Evolutionary conservation across 2,888 invertebrate genomes (phyloP), one percentile per base, ranked within the genome.

Genomic region (Amphimallon solstitiale): DNA sequence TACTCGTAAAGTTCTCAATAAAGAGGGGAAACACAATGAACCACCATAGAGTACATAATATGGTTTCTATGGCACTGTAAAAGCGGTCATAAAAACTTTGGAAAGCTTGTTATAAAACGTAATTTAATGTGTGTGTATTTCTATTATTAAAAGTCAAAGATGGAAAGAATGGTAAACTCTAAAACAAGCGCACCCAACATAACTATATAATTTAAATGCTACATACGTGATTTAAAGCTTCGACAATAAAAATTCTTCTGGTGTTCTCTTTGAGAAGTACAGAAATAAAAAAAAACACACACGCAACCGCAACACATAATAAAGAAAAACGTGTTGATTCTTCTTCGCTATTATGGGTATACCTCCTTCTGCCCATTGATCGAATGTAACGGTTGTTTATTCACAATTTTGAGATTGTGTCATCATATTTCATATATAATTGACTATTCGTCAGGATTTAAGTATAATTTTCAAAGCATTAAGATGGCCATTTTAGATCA

Each of bases 371-470:
- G n/a, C 29, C 34, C 15, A 12, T 35, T 12, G 40, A 54, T 14
- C 38, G 23, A 40, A 54, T 21, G 7, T 40, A 54, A 54, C 54
- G 38, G 54, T 40, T 19, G n/a, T n/a, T 12, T 21, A 5, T 29
- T 29, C 29, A 29, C 29, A 29, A 29, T 5, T 54, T 21, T 6
- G 10, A n/a, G 19, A 19, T 54, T 54, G 15, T 40, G 7, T 19
- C 54, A 54, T 54, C 12, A 46, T 37, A n/a, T 23, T 34, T 40
- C 23, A 6, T 12, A 15, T 38, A 21, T 54, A 54, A 52, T 40
- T 40, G 38, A 21, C 12, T 54, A 54, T 54, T 38, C 54, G 40
- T 54, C 21, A 23, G 14, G 54, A 54, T 54, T 54, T 54, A 54
- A 38, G 19, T 21, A 54, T 21, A 38, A 19, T 21, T 19, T 38